Percentiles rank a stretch among this genome's conserved stretches.
These are phyloP conservation scores for Tachystola acroxantha DNA, from an alignment of 2,888 invertebrate species.

Conservation along the genomic window DNA sequence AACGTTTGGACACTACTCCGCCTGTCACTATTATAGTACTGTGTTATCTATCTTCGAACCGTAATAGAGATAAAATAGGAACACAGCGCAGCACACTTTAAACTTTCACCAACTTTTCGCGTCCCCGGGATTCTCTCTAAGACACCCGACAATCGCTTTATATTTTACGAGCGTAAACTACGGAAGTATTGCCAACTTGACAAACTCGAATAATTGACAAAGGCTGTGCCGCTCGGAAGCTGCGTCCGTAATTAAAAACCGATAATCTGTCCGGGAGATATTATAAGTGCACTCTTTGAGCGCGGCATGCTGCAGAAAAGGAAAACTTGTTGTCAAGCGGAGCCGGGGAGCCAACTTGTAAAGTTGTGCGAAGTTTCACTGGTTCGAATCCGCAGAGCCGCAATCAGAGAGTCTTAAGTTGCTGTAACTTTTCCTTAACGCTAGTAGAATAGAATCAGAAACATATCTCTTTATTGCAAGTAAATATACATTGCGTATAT, in stretches of 20 bases:
- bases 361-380: conserved; percentile 26
- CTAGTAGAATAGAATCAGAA: no score
- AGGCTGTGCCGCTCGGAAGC: background rate
- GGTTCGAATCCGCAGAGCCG: background rate
- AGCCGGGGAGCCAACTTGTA: conserved; percentile 19
- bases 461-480: no score
- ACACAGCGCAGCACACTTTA: no score
- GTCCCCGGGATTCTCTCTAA: background rate
- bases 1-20: no score
- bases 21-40: no score
- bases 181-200: background rate
- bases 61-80: no score
- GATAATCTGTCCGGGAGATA: conserved; percentile 37
- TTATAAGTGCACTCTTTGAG: conserved; percentile 17
- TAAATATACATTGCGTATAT: no score
- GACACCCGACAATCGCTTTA: background rate
- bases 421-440: no score
- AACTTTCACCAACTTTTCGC: background rate
- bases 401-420: no score
- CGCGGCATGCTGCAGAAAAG: conserved; percentile 20
- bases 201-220: background rate
- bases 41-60: no score
- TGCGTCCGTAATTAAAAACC: conserved; percentile 42
- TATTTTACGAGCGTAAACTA: background rate
- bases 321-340: conserved; percentile 28